These are phyloP conservation scores for Pterostichus niger DNA, from an alignment of 2,888 invertebrate genomes.

Conservation along the genomic window DNA sequence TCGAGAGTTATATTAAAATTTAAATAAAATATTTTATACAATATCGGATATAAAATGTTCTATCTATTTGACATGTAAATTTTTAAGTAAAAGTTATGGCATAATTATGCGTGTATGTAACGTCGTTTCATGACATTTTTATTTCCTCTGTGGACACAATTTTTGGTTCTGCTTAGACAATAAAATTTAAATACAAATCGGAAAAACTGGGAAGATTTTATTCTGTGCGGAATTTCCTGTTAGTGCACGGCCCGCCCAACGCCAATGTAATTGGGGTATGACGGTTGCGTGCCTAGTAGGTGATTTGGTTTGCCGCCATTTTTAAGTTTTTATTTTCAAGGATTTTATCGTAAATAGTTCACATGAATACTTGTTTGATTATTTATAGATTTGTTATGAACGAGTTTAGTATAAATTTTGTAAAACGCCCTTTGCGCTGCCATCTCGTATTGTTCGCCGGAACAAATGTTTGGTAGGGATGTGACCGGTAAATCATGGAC, in stretches of 20 bases:
- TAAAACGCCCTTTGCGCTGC: slow-evolving; percentile 26
- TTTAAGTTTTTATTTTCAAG: slow-evolving; percentile 28
- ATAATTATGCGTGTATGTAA: not conserved
- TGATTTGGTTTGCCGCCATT: not conserved
- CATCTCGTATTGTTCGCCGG: slow-evolving; percentile 45
- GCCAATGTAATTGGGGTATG: not conserved
- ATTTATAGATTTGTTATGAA: slow-evolving; percentile 30
- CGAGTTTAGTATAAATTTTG: slow-evolving; percentile 11
- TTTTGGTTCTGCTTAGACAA: not conserved
- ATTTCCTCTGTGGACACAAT: not conserved
- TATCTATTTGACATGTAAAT: too few relatives aligned
- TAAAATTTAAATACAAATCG: not conserved
- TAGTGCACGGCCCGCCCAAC: slow-evolving; percentile 4
- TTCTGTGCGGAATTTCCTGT: not conserved
- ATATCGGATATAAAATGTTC: too few relatives aligned
- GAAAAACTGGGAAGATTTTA: not conserved
- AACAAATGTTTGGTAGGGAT: slow-evolving; percentile 48
- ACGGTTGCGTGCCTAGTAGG: slow-evolving; percentile 17
- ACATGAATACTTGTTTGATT: slow-evolving; percentile 4
- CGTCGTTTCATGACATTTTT: not conserved
- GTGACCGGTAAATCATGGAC: slow-evolving; percentile 65
- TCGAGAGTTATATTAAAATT: too few relatives aligned
- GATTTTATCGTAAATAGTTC: not conserved
- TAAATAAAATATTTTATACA: too few relatives aligned
- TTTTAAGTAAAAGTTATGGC: too few relatives aligned